phyloP scores from a whole-genome alignment of 2,113 vertebrate genomes.

The Thamnophis sirtalis region DNA sequence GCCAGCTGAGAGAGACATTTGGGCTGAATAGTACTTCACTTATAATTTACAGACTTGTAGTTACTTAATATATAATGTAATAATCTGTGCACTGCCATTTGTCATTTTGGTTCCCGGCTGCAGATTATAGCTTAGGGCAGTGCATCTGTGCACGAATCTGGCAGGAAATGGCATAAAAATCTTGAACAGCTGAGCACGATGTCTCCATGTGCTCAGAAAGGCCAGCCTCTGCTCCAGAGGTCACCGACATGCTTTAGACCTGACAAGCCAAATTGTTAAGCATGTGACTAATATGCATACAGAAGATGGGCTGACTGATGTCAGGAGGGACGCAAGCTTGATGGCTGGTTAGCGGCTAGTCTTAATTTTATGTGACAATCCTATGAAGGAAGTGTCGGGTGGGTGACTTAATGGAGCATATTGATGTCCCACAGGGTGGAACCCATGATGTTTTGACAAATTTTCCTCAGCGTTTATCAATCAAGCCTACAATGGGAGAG shows the following conservation, averaged over 20 bases:
- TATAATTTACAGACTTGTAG: slow-evolving; percentile 96
- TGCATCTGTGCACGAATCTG: slow-evolving; percentile 94
- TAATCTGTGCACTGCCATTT: slow-evolving; percentile 91
- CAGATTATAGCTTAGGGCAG: slow-evolving; percentile 98
- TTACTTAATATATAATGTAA: slow-evolving; percentile 99
- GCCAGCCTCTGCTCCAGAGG: slow-evolving; percentile 84
- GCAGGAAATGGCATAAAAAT: slow-evolving; percentile 90
- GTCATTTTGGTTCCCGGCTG: slow-evolving; percentile 87
- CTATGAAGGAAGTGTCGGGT: slow-evolving; percentile 73
- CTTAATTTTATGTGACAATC: slow-evolving; percentile 82
- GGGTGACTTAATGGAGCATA: slow-evolving; percentile 91
- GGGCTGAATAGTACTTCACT: slow-evolving; percentile 78
- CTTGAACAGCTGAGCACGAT: slow-evolving; percentile 91
- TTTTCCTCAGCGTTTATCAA: slow-evolving; percentile 93
- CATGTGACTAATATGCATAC: slow-evolving; percentile 80
- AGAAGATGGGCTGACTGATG: slow-evolving; percentile 74
- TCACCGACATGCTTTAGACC: slow-evolving; percentile 74
- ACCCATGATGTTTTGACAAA: slow-evolving; percentile 93
- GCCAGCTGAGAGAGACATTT: slow-evolving; percentile 72
- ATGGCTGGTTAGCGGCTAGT: slow-evolving; percentile 81
- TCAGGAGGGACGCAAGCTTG: slow-evolving; percentile 66
- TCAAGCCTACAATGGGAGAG: slow-evolving; percentile 78
- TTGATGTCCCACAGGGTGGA: slow-evolving; percentile 89
- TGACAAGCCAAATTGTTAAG: slow-evolving; percentile 81
- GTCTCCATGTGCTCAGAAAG: slow-evolving; percentile 76